Base-by-base conservation (phyloP, 2,888 invertebrate genomes). In the Epinotia ramella region DNA sequence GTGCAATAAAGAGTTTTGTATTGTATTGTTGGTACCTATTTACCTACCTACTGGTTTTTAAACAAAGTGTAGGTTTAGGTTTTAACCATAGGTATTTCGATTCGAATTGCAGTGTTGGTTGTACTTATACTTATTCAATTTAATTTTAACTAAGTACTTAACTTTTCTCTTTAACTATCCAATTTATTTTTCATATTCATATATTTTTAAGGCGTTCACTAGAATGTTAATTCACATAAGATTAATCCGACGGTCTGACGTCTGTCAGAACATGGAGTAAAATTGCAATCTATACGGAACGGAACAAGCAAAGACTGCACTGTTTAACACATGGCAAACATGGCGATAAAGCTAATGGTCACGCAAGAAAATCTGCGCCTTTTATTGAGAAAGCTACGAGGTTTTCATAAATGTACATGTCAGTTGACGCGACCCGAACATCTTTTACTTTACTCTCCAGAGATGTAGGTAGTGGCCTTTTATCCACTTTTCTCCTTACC, bases 401-500 rank as follows among this genome's bases (percentile, higher is more conserved):
- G 85, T 87, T 86, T 89, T 90, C 90, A 91, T 91, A 90, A 90
- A 87, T 87, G 85, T 84, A 87, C 86, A 86, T 86, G 89, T 89
- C 89, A 89, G 88, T 86, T 87, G 88, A 85, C 86, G 86, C 85
- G 88, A 87, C 88, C 90, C 89, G 85, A 89, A 90, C 89, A 88
- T 91, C 89, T 89, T 88, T 90, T 87, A 88, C 86, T 86, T 86
- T 81, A 81, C 86, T 88, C 91, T 89, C 89, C 77, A 87, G 90
- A 89, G 89, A 87, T 87, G 65, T n/a, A 65, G 28, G 81, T 81
- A 83, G 84, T 83, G 85, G 85, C 85, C 87, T 86, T 87, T 86
- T 89, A 86, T 89, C 88, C 86, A 88, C 88, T 89, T 90, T 87
- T 83, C 84, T 84, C 83, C 81, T 83, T 86, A 86, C 88, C 86